Percentiles rank a stretch among this genome's conserved stretches.
Conservation (phyloP, 2,113 vertebrate species). For the Marmota flaviventris region DNA sequence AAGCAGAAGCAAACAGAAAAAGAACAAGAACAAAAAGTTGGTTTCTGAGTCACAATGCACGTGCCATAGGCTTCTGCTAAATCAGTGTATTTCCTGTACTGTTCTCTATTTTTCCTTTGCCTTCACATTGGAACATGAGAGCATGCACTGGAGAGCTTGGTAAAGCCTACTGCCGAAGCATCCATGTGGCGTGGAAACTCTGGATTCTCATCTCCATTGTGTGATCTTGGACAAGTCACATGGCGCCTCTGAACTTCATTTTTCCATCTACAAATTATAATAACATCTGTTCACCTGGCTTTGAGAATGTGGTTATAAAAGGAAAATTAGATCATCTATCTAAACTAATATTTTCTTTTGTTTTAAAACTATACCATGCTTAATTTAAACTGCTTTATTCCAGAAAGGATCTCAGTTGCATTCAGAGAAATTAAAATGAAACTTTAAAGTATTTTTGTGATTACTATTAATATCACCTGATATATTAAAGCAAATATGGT, state of each 20-base stretch:
- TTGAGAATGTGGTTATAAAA: neutral
- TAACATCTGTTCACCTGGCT: neutral
- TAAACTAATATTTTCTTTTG: neutral
- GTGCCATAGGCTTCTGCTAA: neutral
- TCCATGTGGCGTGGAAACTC: neutral
- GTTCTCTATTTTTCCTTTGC: neutral
- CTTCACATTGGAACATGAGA: neutral
- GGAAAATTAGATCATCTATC: neutral
- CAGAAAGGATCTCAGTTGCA: neutral
- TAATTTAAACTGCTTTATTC: slow-evolving; percentile 8
- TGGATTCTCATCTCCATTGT: neutral
- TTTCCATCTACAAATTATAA: slow-evolving; percentile 34
- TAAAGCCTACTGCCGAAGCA: neutral
- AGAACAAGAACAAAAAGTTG: neutral
- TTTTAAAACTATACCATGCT: neutral
- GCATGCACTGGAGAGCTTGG: neutral
- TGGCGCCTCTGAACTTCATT: neutral
- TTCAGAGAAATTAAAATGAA: slow-evolving; percentile 2
- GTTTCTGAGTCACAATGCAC: neutral
- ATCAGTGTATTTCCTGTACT: neutral
- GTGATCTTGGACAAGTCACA: neutral
- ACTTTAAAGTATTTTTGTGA: neutral
- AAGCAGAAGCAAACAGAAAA: neutral
- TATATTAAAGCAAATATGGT: slow-evolving; percentile 28
- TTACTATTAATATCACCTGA: neutral